phyloP scores from a whole-genome alignment of 2,797 vertebrate genomes.

The Coranthus polyacanthus region DNA sequence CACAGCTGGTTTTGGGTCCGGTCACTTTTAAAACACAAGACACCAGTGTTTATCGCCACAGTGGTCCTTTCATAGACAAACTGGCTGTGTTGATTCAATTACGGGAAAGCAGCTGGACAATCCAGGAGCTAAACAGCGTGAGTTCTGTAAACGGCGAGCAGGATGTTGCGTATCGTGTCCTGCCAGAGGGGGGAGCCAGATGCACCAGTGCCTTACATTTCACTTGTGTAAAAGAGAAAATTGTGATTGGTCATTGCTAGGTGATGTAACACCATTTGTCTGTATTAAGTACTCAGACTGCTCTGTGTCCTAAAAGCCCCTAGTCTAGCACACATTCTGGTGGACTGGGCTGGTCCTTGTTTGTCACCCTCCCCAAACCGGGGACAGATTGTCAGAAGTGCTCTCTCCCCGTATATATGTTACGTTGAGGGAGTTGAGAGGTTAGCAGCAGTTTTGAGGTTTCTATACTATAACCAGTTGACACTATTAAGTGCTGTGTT shows the following conservation, averaged over 20 bases:
- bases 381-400: slow-evolving; percentile 83
- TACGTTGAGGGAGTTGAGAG: slow-evolving; percentile 63
- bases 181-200: slow-evolving; percentile 77
- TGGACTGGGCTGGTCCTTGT: slow-evolving; percentile 64
- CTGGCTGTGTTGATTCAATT: slow-evolving; percentile 73
- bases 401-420: slow-evolving; percentile 59
- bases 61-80: slow-evolving; percentile 72
- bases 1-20: slow-evolving; percentile 69
- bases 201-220: slow-evolving; percentile 51
- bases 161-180: slow-evolving; percentile 45
- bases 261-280: slow-evolving; percentile 77
- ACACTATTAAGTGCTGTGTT: slow-evolving; percentile 69
- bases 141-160: slow-evolving; percentile 45
- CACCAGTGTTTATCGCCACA: slow-evolving; percentile 72
- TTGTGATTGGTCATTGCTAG: slow-evolving; percentile 67
- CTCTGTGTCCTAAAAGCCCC: slow-evolving; percentile 71
- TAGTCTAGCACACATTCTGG: slow-evolving; percentile 61
- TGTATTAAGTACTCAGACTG: slow-evolving; percentile 58
- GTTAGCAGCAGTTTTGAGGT: slow-evolving; percentile 84
- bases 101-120: slow-evolving; percentile 74
- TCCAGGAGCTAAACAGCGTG: slow-evolving; percentile 51
- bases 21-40: slow-evolving; percentile 67
- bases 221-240: slow-evolving; percentile 52
- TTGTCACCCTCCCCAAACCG: slow-evolving; percentile 70
- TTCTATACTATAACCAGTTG: slow-evolving; percentile 66